Evolutionary conservation across 2,113 vertebrate species (phyloP).

Genomic region (Paratilapia polleni): DNA sequence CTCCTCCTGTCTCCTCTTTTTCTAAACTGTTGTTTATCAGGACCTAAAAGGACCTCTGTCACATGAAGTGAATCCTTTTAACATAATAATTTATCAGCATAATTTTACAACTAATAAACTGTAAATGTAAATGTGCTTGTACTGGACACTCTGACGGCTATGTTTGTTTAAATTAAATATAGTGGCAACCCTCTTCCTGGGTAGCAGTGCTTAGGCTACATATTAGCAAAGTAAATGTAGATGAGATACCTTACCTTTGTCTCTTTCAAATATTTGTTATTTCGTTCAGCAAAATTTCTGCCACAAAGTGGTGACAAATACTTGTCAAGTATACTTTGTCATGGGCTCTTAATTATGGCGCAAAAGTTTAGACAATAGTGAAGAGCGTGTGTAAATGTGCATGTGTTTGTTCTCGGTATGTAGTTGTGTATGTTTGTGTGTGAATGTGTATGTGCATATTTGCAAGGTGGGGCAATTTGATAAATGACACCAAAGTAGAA

Average conservation of each 20-base stretch:
- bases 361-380: background rate
- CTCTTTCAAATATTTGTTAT: background rate
- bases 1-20: background rate
- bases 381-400: background rate
- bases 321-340: background rate
- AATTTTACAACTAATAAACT: background rate
- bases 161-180: background rate
- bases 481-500: constrained; percentile 94
- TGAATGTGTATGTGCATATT: constrained; percentile 17
- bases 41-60: too few species aligned
- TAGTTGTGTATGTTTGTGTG: constrained; percentile 18
- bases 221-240: background rate
- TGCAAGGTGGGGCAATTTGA: constrained; percentile 81
- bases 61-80: background rate
- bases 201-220: background rate
- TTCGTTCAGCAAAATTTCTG: background rate
- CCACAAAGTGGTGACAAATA: background rate
- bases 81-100: background rate
- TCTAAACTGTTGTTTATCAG: background rate
- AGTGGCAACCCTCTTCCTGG: background rate
- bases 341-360: background rate
- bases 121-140: background rate
- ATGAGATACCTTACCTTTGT: background rate
- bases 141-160: background rate
- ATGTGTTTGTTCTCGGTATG: constrained; percentile 8